Evolutionary conservation across 92 coral and sea anemone species (phyloP), one percentile per base, ranked within the genome.

Genomic region (Ricordea florida): DNA sequence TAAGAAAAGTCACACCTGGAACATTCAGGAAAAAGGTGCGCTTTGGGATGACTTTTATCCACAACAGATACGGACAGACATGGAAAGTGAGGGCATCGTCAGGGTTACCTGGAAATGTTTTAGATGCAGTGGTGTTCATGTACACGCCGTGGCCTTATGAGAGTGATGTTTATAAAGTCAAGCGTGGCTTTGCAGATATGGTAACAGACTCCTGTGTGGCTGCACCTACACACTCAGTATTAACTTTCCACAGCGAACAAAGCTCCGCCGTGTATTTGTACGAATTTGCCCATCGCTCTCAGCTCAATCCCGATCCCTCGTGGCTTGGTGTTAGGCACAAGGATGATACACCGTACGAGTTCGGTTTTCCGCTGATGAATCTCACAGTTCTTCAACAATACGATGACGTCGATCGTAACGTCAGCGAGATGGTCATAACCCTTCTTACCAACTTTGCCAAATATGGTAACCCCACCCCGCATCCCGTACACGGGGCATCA

Each of bases 261-360:
- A 79, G 83, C 1, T 83, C 93, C 1, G 79, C 88, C 6, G 78
- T 57, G 10, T 91, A 74, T 32, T 37, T 87, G 64, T 81, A 78
- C 48, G 90, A 89, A 65, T 87, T 79, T 18, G 79, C 87, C 48
- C 79, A 88, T 71, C 90, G 93, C 31, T 91, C 97, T 9, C 67
- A 69, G 22, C 73, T 87, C 30, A 78, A 51, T 59, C 87, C 50
- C 2, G 37, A 28, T 0, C 72, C 85, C 21, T 30, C 66, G 6
- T 88, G 97, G 97, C 78, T 66, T 51, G 93, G 88, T 5, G 88
- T 66, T 11, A 58, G 67, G 14, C 93, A 91, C 62, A 91, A 91
- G 48, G 97, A 84, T 11, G 97, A 91, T 50, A 91, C 97, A 0
- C 90, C 93, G 5, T 91, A 88, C 50, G 84, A 87, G 71, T 91